These are phyloP conservation scores for Oreonectes daqikongensis DNA, from an alignment of 2,797 vertebrate genomes.

Conservation along the genomic window DNA sequence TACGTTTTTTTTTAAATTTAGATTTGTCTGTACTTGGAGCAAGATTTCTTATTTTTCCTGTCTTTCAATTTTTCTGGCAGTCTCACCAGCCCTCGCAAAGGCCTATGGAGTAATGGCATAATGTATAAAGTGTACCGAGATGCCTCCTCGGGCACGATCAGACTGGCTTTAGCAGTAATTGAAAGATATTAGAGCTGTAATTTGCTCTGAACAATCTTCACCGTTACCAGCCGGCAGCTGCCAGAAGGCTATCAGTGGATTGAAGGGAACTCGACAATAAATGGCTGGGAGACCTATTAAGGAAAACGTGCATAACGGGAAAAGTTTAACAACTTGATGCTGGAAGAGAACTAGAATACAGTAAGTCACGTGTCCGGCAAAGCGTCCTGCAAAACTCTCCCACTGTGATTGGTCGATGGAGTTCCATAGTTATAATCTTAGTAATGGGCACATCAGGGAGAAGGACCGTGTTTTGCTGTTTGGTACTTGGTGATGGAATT, in stretches of 20 bases:
- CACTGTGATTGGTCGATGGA: neutral
- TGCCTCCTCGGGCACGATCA: slow-evolving; percentile 46
- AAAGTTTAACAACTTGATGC: slow-evolving; percentile 24
- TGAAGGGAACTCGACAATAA: slow-evolving; percentile 36
- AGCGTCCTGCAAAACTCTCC: neutral
- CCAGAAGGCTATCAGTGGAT: slow-evolving; percentile 22
- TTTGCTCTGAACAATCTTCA: slow-evolving; percentile 70
- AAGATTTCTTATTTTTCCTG: slow-evolving; percentile 67
- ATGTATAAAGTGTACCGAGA: slow-evolving; percentile 55
- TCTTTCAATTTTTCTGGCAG: slow-evolving; percentile 70
- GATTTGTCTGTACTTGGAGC: neutral
- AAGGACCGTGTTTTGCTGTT: slow-evolving; percentile 50
- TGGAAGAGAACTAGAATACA: neutral
- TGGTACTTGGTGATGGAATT: slow-evolving; percentile 54
- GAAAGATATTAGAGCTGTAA: slow-evolving; percentile 71
- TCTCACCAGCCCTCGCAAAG: slow-evolving; percentile 58
- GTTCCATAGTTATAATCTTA: neutral
- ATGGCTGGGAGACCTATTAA: slow-evolving; percentile 21
- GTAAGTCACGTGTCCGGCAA: neutral
- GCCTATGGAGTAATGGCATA: slow-evolving; percentile 61
- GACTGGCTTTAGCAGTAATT: slow-evolving; percentile 57
- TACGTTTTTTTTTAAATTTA: slow-evolving; percentile 1
- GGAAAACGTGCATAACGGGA: slow-evolving; percentile 24
- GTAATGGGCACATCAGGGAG: neutral
- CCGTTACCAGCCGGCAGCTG: slow-evolving; percentile 47